Evolutionary conservation across 2,888 invertebrate species (phyloP), one percentile per base, ranked within the genome.

Genomic region (Chorisops tibialis): DNA sequence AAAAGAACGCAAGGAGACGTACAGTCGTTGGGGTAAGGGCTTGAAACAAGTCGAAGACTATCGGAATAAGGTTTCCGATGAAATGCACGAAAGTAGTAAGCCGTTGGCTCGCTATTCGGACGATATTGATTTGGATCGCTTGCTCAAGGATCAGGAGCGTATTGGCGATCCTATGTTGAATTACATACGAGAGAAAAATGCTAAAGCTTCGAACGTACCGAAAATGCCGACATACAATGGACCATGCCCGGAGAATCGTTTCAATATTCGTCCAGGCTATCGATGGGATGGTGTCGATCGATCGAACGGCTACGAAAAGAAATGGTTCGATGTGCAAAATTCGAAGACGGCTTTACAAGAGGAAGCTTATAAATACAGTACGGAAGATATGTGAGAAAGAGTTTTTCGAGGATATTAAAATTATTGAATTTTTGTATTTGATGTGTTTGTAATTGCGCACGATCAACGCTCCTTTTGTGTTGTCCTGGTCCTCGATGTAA

Each of bases 261-360:
- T 89, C 79, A 87, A 87, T 63, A 92, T 99, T 59, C 80, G 84
- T 7, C 99, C 99, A 0, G 99, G 99, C 0, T 91, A 94, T 78
- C 83, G 96, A 12, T 99, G 99, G 99, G 99, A 99, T 75, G 99
- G 99, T 0, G 97, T 99, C 0, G 94, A 99, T 78, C 82, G 99
- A 19, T 96, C 96, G 4, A 98, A 90, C 77, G 98, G 97, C 0
- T 99, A 95, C 75, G 99, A 99, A 76, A 88, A 87, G 70, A 88
- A 90, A 71, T 89, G 88, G 83, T 93, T 96, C 73, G 85, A 87
- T n/a, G 82, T 84, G 11, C 84, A 85, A 67, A 93, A 87, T 75
- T 84, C 87, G 19, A 84, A 82, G 67, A 86, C 85, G 67, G 95
- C 96, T 0, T 76, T 83, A 0, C 85, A 88, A 68, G 91, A 93